Percentiles rank a stretch among this genome's conserved stretches.
phyloP scores from a whole-genome alignment of 2,888 invertebrate species.

The Drosophila lutescens region DNA sequence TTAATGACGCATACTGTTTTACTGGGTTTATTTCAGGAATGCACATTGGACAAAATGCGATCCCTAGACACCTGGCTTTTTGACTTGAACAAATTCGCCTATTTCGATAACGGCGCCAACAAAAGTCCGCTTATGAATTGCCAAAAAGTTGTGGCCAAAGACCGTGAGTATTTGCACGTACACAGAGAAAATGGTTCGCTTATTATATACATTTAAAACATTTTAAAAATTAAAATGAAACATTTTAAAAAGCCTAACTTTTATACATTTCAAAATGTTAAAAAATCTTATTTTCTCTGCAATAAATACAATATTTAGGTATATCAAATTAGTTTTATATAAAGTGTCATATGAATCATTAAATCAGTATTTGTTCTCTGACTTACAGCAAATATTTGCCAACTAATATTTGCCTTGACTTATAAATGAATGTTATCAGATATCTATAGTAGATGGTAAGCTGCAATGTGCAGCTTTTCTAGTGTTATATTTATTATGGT shows the following conservation, averaged over 20 bases:
- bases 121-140: constrained; percentile 83
- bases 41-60: constrained; percentile 82
- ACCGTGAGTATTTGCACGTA: constrained; percentile 73
- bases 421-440: neutral
- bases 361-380: neutral
- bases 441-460: neutral
- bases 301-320: too few species aligned
- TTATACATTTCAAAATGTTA: too few species aligned
- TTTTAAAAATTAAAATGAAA: neutral
- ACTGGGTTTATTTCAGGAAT: constrained; percentile 66
- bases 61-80: constrained; percentile 82
- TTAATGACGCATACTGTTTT: neutral
- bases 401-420: neutral
- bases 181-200: too few species aligned
- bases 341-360: constrained; percentile 5
- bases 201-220: too few species aligned
- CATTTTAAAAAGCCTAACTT: neutral
- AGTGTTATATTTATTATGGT: neutral
- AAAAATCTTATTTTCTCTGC: too few species aligned
- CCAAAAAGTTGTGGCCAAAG: constrained; percentile 84
- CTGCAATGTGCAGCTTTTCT: neutral
- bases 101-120: constrained; percentile 75
- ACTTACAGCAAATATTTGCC: neutral
- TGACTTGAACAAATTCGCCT: constrained; percentile 84
- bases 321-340: too few species aligned